phyloP scores from a whole-genome alignment of 2,113 vertebrate species.

The Amphilophus citrinellus region DNA sequence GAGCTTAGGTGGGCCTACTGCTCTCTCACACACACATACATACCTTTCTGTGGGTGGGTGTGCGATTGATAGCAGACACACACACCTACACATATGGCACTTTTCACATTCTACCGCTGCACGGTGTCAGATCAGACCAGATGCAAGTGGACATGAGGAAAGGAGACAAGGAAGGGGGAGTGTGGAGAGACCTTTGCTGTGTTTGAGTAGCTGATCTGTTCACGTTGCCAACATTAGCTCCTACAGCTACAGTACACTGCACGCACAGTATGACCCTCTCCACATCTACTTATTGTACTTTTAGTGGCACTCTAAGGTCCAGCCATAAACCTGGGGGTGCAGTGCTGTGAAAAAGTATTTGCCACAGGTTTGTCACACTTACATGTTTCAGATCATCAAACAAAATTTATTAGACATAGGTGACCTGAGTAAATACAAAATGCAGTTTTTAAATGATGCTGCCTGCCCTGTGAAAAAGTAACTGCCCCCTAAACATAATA shows the following conservation, averaged over 20 bases:
- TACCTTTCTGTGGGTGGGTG: neutral
- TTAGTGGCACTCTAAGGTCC: neutral
- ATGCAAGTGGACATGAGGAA: neutral
- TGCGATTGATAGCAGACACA: conserved; percentile 34
- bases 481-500: too few species aligned
- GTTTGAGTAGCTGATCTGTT: neutral
- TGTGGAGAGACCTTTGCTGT: neutral
- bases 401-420: too few species aligned
- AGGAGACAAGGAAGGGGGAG: neutral
- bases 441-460: too few species aligned
- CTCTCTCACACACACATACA: conserved; percentile 25
- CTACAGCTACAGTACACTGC: neutral
- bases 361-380: too few species aligned
- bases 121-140: conserved; percentile 15
- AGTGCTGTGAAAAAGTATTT: too few species aligned
- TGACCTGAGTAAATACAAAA: too few species aligned
- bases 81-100: conserved; percentile 30
- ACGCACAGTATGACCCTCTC: neutral
- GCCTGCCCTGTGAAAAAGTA: too few species aligned
- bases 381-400: too few species aligned
- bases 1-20: conserved; percentile 57
- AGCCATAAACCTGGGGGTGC: neutral
- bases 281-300: neutral
- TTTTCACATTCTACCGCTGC: conserved; percentile 15
- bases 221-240: neutral